Evolutionary conservation across 2,113 vertebrate species (phyloP).

Genomic region (Sinocyclocheilus maitianheensis): DNA sequence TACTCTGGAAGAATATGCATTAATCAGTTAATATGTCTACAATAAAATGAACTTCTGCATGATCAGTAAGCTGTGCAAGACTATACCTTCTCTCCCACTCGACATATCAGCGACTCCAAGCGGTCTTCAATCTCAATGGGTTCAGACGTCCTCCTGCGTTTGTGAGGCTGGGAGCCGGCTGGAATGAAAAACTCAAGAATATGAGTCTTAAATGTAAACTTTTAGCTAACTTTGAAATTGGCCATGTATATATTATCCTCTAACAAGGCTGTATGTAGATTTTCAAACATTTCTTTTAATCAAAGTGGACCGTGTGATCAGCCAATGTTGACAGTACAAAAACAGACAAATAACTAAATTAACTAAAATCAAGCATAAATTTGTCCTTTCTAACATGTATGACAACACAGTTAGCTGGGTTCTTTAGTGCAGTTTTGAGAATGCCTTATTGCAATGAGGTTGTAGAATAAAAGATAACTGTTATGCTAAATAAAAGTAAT

Average conservation of each 20-base stretch:
- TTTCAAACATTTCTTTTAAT: background rate
- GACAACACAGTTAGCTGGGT: background rate
- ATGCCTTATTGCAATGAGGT: no score
- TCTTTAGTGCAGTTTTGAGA: background rate
- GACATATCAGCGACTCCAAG: constrained; percentile 92
- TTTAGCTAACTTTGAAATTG: background rate
- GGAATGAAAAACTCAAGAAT: background rate
- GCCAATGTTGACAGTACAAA: background rate
- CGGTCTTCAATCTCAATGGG: constrained; percentile 92
- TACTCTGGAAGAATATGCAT: constrained; percentile 77
- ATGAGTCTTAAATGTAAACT: background rate
- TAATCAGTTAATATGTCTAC: background rate
- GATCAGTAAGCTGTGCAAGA: background rate
- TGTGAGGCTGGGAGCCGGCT: constrained; percentile 86
- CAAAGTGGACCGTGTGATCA: background rate
- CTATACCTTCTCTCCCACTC: constrained; percentile 93
- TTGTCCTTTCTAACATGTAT: background rate
- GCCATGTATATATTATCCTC: no score
- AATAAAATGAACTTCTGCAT: background rate
- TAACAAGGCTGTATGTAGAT: background rate
- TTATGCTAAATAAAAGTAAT: background rate
- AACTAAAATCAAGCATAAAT: background rate
- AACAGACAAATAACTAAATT: background rate
- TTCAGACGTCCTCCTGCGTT: constrained; percentile 91
- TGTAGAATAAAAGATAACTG: background rate